A percentile compares a stretch with the other conserved stretches of the same genome.
Conservation (phyloP, 1,140 invertebrate species). For the Heliothis virescens region DNA sequence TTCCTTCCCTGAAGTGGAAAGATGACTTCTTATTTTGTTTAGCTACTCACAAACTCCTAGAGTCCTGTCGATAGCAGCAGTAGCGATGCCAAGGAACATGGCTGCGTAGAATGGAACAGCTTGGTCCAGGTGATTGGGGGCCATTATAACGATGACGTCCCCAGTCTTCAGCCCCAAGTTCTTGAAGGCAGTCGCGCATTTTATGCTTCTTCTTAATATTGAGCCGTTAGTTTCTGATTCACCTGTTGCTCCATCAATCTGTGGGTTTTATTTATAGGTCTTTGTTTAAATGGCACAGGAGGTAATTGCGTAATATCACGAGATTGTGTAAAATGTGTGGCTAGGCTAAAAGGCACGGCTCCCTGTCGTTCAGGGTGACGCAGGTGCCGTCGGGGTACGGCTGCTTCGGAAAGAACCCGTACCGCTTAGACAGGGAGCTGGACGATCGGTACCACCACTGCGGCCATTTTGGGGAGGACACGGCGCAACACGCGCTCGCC, state of each 20-base stretch:
- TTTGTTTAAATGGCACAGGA: background rate
- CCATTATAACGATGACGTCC: conserved; percentile 80
- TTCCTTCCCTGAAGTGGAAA: no score
- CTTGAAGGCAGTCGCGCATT: conserved; percentile 67
- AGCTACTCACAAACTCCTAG: conserved; percentile 64
- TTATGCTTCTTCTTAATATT: conserved; percentile 66
- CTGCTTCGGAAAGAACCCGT: no score
- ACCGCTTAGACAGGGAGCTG: no score
- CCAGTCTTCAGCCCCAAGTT: conserved; percentile 74
- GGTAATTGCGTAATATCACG: no score
- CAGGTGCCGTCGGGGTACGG: no score
- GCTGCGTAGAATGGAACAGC: conserved; percentile 77
- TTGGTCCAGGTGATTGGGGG: conserved; percentile 66
- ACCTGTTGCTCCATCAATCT: conserved; percentile 82
- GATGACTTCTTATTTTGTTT: background rate
- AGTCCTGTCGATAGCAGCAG: conserved; percentile 63
- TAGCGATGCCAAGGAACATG: conserved; percentile 62
- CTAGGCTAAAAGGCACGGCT: no score
- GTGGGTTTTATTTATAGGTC: background rate
- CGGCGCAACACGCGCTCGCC: no score
- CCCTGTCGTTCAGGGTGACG: no score
- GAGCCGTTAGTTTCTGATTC: conserved; percentile 74
- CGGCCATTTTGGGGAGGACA: no score
- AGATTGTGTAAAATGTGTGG: no score
- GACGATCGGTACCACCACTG: no score